phyloP scores from a whole-genome alignment of 2,888 invertebrate species.

The Escarpia spicata region DNA sequence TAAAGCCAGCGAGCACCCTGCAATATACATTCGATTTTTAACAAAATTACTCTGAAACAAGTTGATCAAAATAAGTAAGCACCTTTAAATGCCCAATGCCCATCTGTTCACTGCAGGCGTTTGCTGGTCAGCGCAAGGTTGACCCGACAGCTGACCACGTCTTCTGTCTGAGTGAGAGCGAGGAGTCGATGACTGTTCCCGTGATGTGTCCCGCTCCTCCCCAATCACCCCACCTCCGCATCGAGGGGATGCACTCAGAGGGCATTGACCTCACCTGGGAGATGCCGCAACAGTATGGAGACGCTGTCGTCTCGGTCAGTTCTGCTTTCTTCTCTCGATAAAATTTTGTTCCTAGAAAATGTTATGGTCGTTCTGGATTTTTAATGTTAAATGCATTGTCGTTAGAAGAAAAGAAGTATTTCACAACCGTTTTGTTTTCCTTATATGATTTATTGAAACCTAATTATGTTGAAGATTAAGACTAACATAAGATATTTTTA shows the following conservation, averaged over 20 bases:
- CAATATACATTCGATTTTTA: too few relatives aligned
- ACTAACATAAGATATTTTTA: too few relatives aligned
- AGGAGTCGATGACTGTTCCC: constrained; percentile 58
- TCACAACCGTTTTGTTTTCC: too few relatives aligned
- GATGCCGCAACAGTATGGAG: constrained; percentile 62
- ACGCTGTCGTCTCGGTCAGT: constrained; percentile 63
- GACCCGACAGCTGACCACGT: constrained; percentile 55
- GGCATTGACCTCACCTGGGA: constrained; percentile 65
- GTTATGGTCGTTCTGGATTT: too few relatives aligned
- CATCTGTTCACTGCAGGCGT: constrained; percentile 46
- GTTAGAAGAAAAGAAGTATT: too few relatives aligned
- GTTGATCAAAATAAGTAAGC: neutral
- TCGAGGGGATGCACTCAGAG: constrained; percentile 61
- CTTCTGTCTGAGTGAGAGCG: constrained; percentile 60
- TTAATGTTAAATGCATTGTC: too few relatives aligned
- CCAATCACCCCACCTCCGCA: constrained; percentile 59
- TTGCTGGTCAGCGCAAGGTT: constrained; percentile 53
- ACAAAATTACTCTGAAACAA: too few relatives aligned
- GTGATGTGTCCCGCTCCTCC: constrained; percentile 64
- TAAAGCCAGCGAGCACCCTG: too few relatives aligned
- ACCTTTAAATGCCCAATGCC: neutral
- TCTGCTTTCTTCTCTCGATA: neutral
- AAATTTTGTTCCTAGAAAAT: neutral
- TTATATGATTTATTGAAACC: too few relatives aligned
- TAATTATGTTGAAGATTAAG: too few relatives aligned